Conservation (phyloP, 2,797 vertebrate species). For the Poeciliopsis gracilis region DNA sequence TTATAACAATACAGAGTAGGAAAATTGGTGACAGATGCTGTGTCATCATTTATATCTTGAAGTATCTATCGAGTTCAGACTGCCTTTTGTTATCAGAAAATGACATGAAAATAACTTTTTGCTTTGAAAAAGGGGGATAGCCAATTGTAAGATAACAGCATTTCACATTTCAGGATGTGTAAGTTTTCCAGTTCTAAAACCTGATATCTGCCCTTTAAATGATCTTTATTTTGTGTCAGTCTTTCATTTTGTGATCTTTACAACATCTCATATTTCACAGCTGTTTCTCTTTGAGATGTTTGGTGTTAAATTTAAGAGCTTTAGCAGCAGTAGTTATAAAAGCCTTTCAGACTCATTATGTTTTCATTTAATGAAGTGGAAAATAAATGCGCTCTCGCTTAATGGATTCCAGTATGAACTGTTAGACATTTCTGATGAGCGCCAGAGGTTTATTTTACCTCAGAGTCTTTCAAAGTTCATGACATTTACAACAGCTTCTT, state of each 20-base stretch:
- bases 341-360: slow-evolving; percentile 26
- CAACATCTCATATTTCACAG: slow-evolving; percentile 12
- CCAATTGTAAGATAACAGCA: neutral
- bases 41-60: neutral
- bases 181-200: neutral
- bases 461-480: slow-evolving; percentile 80
- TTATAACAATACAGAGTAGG: neutral
- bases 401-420: slow-evolving; percentile 56
- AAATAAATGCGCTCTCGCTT: slow-evolving; percentile 23
- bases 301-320: slow-evolving; percentile 48
- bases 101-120: neutral
- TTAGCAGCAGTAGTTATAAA: slow-evolving; percentile 43
- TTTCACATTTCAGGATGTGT: neutral
- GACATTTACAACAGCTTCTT: slow-evolving; percentile 80
- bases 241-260: slow-evolving; percentile 15
- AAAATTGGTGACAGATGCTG: neutral
- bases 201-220: neutral
- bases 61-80: neutral
- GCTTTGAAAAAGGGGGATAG: neutral
- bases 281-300: slow-evolving; percentile 18
- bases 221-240: neutral
- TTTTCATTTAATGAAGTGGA: slow-evolving; percentile 29
- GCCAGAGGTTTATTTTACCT: slow-evolving; percentile 63
- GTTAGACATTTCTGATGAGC: slow-evolving; percentile 69
- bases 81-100: neutral